Base-by-base conservation (phyloP, 1,140 invertebrate genomes). In the Zeugodacus cucurbitae region DNA sequence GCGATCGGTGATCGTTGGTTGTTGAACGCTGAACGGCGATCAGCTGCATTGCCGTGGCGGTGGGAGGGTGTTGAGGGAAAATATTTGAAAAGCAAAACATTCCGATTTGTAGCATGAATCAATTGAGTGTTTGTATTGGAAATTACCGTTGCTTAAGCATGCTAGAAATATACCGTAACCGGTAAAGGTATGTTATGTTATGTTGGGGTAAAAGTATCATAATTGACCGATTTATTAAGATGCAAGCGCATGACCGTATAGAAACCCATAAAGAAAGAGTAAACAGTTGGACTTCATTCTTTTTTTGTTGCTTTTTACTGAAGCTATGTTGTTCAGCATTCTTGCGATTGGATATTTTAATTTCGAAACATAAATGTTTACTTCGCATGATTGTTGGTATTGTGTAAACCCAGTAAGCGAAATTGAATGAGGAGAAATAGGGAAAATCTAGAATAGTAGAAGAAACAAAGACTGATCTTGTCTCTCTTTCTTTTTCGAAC, bases 181-280 rank as follows among this genome's bases (percentile, higher is more conserved):
- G n/a, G 20, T 22, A 17, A 44, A 44, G 22, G 74, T 48, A 44
- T 37, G n/a, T 41, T 8, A 44, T 26, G 22, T 41, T 48, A 44
- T 37, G n/a, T 41, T 8, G n/a, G 26, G 37, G n/a, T 41, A 82
- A 48, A 29, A 82, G 41, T 34, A 82, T 26, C 20, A 82, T 82
- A 82, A 82, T 82, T 82, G 74, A 82, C 74, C 74, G 74, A 82
- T 32, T 74, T 74, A 74, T 74, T 74, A 37, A 74, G 67, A 74
- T 74, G 67, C 32, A 37, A 74, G 37, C 74, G 41, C 44, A 82
- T 29, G 29, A 70, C 11, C 4, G 64, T 26, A 29, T 70, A 37
- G 26, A 34, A 70, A 70, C 4, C 14, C 3, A 26, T 70, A 34
- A 70, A 34, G 26, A 70, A 34, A 70, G 10, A 70, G 32, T 10